Conservation (phyloP, 1,140 invertebrate species). For the Macrobrachium rosenbergii region DNA sequence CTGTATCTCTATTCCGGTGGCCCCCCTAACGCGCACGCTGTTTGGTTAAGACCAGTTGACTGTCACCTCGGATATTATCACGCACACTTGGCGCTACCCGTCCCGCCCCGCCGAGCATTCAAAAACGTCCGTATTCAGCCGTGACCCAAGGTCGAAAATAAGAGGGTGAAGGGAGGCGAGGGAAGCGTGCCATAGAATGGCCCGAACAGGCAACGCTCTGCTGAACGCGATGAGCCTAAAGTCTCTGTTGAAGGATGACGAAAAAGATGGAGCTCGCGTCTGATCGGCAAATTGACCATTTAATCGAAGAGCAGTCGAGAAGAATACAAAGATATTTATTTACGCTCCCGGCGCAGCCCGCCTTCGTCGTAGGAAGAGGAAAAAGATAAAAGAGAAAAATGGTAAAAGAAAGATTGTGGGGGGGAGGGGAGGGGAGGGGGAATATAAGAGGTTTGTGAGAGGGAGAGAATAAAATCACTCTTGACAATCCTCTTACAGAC, state of each 20-base stretch:
- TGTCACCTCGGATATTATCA: constrained; percentile 19
- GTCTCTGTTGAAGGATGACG: constrained; percentile 32
- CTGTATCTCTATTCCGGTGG: no score
- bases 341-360: no score
- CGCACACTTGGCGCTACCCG: constrained; percentile 6
- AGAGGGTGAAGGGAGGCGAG: not conserved
- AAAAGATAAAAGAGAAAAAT: no score
- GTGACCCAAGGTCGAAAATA: no score
- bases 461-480: no score
- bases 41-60: constrained; percentile 34
- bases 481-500: no score
- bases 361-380: no score
- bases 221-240: constrained; percentile 16
- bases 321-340: constrained; percentile 11
- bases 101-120: not conserved
- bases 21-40: not conserved
- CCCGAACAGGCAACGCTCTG: not conserved
- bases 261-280: constrained; percentile 28
- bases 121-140: no score
- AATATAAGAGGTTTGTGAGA: no score
- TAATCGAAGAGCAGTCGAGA: constrained; percentile 25
- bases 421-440: no score
- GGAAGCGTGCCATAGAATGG: not conserved
- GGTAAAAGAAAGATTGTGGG: no score
- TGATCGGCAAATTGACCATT: constrained; percentile 38